Conservation (phyloP, 2,797 vertebrate species). For the Novumbra hubbsi region DNA sequence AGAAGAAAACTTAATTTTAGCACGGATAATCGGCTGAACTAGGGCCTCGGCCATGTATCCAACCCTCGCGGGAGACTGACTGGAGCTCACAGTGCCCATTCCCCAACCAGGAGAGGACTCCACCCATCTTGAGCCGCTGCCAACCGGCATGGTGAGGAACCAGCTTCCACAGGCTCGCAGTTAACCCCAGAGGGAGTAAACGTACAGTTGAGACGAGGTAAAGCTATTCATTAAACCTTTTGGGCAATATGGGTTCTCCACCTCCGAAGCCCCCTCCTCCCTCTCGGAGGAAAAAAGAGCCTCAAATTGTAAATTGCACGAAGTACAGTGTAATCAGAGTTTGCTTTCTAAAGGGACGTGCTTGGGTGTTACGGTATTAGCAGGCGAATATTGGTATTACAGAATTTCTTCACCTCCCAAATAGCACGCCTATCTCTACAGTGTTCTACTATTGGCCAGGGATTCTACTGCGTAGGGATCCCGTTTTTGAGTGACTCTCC, state of each 20-base stretch:
- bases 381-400: background rate
- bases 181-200: conserved; percentile 10
- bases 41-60: conserved; percentile 5
- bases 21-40: conserved; percentile 7
- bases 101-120: background rate
- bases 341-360: background rate
- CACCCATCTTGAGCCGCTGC: conserved; percentile 2
- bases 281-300: background rate
- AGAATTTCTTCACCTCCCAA: background rate
- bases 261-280: conserved; percentile 9
- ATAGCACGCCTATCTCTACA: background rate
- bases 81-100: background rate
- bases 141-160: background rate
- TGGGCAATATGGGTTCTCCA: conserved; percentile 25
- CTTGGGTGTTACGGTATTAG: background rate
- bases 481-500: background rate
- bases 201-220: conserved; percentile 14
- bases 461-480: background rate
- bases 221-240: conserved; percentile 22
- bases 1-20: background rate
- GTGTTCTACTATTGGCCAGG: background rate
- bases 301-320: background rate
- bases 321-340: background rate
- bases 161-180: conserved; percentile 16
- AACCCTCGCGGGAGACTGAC: conserved; percentile 7